Base-by-base conservation (phyloP, 2,888 invertebrate genomes). In the Conchocele bisecta region DNA sequence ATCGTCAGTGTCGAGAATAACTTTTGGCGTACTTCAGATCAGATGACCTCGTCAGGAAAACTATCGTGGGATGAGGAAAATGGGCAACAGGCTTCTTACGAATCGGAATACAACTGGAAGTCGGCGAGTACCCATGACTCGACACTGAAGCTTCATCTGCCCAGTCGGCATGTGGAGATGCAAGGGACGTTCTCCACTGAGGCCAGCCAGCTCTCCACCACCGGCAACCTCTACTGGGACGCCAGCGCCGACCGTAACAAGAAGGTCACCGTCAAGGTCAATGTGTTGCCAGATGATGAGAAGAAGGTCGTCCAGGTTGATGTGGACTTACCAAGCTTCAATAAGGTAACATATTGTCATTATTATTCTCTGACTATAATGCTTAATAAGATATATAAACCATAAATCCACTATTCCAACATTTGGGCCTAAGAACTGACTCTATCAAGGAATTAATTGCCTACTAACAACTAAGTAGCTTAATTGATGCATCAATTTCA, bases 191-290 rank as follows among this genome's bases (percentile, higher is more conserved):
- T 69, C 65, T 75, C 76, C 13, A 76, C 82, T 48, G 60, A 63
- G 1, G 54, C 37, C 6, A 39, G 66, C 4, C 58, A 60, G 24
- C 58, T 64, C 26, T 51, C 69, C 3, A 56, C 70, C 3, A 77
- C 77, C 29, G 70, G 67, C 17, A 60, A 74, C 2, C 29, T 86
- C 22, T 67, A 81, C 57, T 88, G 87, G 88, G 87, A 88, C 76
- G 84, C 85, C 53, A 82, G 82, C 41, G 67, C 71, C n/a, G 86
- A 87, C 66, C 66, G 71, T 42, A 70, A 69, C 48, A 85, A 86
- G 59, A 83, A 81, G 61, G 79, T 85, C 24, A 75, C 71, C 17
- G 44, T 85, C 31, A 82, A 71, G 31, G 56, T 80, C 7, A 71
- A 69, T 13, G 59, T 81, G 33, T 67, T 69, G 11, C 75, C 79